A percentile compares a stretch with the other conserved stretches of the same genome.
phyloP scores from a whole-genome alignment of 2,888 invertebrate genomes.

The Axea sp. region DNA sequence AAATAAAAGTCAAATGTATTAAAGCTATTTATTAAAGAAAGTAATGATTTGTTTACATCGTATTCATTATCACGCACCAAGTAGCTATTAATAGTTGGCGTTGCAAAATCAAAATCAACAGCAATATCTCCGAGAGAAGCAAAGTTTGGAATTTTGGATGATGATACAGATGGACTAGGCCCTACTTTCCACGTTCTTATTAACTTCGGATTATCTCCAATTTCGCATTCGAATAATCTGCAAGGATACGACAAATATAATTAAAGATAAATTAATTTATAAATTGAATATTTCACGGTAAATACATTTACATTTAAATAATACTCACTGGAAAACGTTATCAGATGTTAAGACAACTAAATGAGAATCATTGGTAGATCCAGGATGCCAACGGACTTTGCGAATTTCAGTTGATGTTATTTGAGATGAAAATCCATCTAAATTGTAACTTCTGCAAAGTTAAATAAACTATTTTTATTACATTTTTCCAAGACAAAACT shows the following conservation, averaged over 20 bases:
- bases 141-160: slow-evolving; percentile 76
- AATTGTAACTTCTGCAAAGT: slow-evolving; percentile 83
- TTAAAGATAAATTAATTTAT: too few species aligned
- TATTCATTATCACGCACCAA: slow-evolving; percentile 45
- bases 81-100: slow-evolving; percentile 77
- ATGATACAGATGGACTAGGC: slow-evolving; percentile 74
- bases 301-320: slow-evolving; percentile 3
- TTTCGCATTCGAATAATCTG: slow-evolving; percentile 78
- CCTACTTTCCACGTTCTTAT: slow-evolving; percentile 81
- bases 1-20: too few species aligned
- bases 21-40: too few species aligned
- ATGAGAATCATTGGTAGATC: slow-evolving; percentile 87
- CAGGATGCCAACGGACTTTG: slow-evolving; percentile 92
- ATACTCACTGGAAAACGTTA: slow-evolving; percentile 88
- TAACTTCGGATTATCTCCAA: slow-evolving; percentile 76
- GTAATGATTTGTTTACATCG: slow-evolving; percentile 52
- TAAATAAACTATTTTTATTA: neutral
- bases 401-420: slow-evolving; percentile 85
- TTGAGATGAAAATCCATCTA: slow-evolving; percentile 86
- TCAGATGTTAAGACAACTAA: slow-evolving; percentile 90
- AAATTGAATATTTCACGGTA: too few species aligned
- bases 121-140: slow-evolving; percentile 90
- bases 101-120: slow-evolving; percentile 91
- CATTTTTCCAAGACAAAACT: neutral
- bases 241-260: too few species aligned